phyloP scores from a whole-genome alignment of 2,113 vertebrate species.

The Oreochromis spilurus region DNA sequence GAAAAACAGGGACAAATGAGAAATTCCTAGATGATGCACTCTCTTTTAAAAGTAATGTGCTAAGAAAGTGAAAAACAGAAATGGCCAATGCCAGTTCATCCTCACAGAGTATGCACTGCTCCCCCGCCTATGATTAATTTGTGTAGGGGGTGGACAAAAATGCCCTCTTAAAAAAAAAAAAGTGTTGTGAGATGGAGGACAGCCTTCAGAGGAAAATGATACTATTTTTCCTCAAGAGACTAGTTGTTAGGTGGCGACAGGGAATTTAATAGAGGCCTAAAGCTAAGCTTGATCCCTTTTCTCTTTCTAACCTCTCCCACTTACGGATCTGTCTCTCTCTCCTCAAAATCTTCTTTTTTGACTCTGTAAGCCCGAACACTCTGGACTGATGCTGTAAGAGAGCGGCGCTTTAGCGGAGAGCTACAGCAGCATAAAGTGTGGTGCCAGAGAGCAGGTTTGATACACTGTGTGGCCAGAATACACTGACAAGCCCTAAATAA shows the following conservation, averaged over 20 bases:
- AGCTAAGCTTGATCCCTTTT: background rate
- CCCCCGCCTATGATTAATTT: background rate
- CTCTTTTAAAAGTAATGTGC: background rate
- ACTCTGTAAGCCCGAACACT: background rate
- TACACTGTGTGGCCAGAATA: background rate
- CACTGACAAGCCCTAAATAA: conserved; percentile 34
- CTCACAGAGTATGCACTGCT: background rate
- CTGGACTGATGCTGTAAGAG: background rate
- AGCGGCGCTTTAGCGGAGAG: background rate
- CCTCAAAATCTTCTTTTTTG: background rate
- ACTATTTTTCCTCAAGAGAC: background rate
- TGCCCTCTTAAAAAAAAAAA: background rate
- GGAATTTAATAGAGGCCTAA: background rate
- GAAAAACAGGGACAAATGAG: background rate
- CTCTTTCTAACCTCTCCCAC: background rate
- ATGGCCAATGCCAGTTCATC: background rate
- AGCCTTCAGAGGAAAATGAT: background rate
- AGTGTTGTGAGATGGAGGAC: background rate
- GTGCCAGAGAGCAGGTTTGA: conserved; percentile 17
- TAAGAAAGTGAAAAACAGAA: background rate
- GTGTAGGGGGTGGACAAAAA: background rate
- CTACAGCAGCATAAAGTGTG: conserved; percentile 6
- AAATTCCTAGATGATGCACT: background rate
- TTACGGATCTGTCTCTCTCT: background rate
- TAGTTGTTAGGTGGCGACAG: background rate